A percentile compares a stretch with the other conserved stretches of the same genome.
Evolutionary conservation across 2,888 invertebrate species (phyloP).

Genomic region (Aleiodes alternator): DNA sequence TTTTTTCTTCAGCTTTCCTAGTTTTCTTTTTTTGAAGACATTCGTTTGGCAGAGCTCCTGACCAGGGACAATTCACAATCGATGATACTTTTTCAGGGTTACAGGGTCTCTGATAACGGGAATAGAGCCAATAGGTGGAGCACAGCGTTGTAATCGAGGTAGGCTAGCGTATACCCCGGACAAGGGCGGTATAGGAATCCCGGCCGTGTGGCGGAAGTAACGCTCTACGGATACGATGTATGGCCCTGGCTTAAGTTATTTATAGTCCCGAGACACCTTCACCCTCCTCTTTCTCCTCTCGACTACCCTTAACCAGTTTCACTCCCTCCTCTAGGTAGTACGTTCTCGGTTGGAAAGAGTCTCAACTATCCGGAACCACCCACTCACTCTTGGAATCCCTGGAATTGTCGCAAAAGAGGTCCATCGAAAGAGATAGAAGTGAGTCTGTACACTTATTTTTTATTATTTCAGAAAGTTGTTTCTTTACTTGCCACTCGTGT

Average conservation of each 20-base stretch:
- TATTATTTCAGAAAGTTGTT: background rate
- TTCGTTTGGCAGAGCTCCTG: constrained; percentile 25
- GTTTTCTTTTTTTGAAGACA: background rate
- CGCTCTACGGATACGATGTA: constrained; percentile 59
- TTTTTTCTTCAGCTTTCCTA: background rate
- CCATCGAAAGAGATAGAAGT: background rate
- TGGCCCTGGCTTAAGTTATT: constrained; percentile 61
- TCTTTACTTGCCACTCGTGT: constrained; percentile 6
- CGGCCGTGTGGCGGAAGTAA: constrained; percentile 55
- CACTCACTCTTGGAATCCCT: constrained; percentile 37
- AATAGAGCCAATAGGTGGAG: background rate
- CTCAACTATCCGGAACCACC: constrained; percentile 42
- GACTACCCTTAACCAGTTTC: constrained; percentile 34
- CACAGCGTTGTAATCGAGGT: constrained; percentile 18
- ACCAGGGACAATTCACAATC: constrained; percentile 44
- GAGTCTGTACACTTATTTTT: background rate
- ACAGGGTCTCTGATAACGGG: constrained; percentile 33
- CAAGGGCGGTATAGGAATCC: constrained; percentile 23
- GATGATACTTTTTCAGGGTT: constrained; percentile 48
- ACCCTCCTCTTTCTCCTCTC: constrained; percentile 36
- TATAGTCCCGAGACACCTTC: constrained; percentile 58
- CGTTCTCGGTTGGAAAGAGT: constrained; percentile 41
- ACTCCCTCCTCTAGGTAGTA: background rate
- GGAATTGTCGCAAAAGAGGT: constrained; percentile 31
- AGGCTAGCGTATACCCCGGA: constrained; percentile 25